Evolutionary conservation across 1,140 invertebrate species (phyloP).

Genomic region (Tyrophagus putrescentiae): DNA sequence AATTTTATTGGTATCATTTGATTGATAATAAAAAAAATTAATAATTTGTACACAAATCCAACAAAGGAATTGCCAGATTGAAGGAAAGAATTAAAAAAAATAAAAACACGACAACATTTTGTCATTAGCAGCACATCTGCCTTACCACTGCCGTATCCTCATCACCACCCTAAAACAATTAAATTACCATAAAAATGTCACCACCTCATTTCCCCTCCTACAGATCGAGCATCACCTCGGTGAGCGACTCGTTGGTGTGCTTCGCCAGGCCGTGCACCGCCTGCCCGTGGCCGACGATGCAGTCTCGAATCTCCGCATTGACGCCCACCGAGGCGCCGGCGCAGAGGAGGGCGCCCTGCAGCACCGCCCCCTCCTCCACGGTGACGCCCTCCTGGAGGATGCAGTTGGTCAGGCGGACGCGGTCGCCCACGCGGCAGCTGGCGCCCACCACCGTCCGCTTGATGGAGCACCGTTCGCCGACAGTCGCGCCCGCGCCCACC

Average conservation of each 20-base stretch:
- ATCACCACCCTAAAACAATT: too few relatives aligned
- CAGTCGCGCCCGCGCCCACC: conserved; percentile 51
- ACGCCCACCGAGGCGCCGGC: conserved; percentile 47
- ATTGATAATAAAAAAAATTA: too few relatives aligned
- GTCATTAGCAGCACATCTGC: too few relatives aligned
- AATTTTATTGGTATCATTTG: too few relatives aligned
- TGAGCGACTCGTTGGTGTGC: background rate
- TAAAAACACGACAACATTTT: too few relatives aligned
- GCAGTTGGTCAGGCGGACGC: conserved; percentile 61
- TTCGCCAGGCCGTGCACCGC: conserved; percentile 23
- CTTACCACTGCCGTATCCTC: too few relatives aligned
- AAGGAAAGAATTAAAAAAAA: too few relatives aligned
- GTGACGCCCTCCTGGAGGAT: conserved; percentile 71
- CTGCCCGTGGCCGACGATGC: conserved; percentile 41
- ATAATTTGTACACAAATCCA: too few relatives aligned
- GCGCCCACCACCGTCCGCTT: conserved; percentile 57
- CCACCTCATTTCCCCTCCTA: too few relatives aligned
- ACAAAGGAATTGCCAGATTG: too few relatives aligned
- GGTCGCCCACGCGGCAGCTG: conserved; percentile 55
- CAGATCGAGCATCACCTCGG: conserved; percentile 7
- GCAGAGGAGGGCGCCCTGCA: conserved; percentile 56
- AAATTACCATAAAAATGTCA: too few relatives aligned
- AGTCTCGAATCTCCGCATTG: conserved; percentile 51
- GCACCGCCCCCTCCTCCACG: conserved; percentile 55
- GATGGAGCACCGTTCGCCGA: conserved; percentile 67